Conservation (phyloP, 2,888 invertebrate species). For the Cantharis flavilabris region DNA sequence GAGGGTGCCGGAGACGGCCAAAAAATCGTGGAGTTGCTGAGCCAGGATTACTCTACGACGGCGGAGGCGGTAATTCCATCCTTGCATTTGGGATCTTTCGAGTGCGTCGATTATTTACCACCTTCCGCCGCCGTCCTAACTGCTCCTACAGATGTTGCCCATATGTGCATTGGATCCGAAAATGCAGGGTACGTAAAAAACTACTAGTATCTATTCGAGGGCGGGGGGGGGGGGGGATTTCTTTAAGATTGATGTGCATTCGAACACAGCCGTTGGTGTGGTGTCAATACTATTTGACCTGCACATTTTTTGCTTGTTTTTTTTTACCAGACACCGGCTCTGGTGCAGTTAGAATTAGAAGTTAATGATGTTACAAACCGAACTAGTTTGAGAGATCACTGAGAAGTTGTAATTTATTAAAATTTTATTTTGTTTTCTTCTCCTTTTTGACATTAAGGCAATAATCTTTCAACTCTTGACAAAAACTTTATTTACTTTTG, state of each 20-base stretch:
- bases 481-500: neutral
- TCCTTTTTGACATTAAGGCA: neutral
- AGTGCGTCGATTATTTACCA: slow-evolving; percentile 47
- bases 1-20: slow-evolving; percentile 46
- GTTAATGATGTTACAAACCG: neutral
- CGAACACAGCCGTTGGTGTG: neutral
- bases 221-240: neutral
- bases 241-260: neutral
- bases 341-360: neutral
- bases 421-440: neutral
- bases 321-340: neutral
- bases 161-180: slow-evolving; percentile 46
- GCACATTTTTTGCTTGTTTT: neutral
- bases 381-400: neutral
- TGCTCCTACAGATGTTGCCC: slow-evolving; percentile 45
- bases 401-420: neutral
- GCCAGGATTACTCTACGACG: slow-evolving; percentile 44
- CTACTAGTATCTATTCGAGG: neutral
- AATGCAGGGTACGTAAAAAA: slow-evolving; percentile 48
- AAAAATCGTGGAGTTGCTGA: slow-evolving; percentile 46
- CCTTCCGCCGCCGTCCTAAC: slow-evolving; percentile 43
- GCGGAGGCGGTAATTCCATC: slow-evolving; percentile 38
- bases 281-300: neutral
- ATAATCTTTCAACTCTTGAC: neutral
- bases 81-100: slow-evolving; percentile 45